A percentile compares a stretch with the other conserved stretches of the same genome.
These are phyloP conservation scores for Pseudachorutes palmiensis DNA, from an alignment of 1,140 invertebrate species.

Conservation along the genomic window DNA sequence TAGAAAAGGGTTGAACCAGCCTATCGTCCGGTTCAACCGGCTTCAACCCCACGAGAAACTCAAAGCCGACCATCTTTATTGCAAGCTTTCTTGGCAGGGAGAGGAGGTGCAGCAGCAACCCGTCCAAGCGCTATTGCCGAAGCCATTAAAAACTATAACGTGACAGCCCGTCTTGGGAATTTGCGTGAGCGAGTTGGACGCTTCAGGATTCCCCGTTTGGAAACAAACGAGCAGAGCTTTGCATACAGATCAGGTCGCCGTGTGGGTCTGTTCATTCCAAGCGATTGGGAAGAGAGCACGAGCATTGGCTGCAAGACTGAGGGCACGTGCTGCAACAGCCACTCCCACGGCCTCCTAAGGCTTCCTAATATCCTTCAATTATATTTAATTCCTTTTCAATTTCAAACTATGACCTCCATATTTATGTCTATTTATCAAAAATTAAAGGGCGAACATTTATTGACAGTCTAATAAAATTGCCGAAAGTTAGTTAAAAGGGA, in stretches of 20 bases:
- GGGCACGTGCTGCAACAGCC: constrained; percentile 4
- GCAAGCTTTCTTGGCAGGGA: background rate
- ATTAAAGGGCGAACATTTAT: too few relatives aligned
- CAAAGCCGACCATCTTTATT: background rate
- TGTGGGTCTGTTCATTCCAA: background rate
- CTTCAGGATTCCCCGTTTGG: background rate
- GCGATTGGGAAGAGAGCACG: constrained; percentile 6
- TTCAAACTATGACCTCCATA: too few relatives aligned
- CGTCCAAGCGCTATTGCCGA: background rate
- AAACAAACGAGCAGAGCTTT: constrained; percentile 2
- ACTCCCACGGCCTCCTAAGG: background rate
- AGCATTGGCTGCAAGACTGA: background rate
- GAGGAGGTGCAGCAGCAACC: background rate
- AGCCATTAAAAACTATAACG: background rate
- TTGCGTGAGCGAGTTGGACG: background rate
- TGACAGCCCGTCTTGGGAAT: background rate
- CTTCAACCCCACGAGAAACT: background rate
- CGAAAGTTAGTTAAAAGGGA: too few relatives aligned
- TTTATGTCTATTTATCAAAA: too few relatives aligned
- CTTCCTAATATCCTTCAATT: background rate
- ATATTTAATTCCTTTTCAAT: background rate
- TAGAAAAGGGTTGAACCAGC: background rate
- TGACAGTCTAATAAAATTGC: too few relatives aligned
- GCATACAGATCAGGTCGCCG: background rate
- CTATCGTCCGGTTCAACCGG: background rate